Evolutionary conservation across 2,113 vertebrate species (phyloP).

Genomic region (Elanoides forficatus): DNA sequence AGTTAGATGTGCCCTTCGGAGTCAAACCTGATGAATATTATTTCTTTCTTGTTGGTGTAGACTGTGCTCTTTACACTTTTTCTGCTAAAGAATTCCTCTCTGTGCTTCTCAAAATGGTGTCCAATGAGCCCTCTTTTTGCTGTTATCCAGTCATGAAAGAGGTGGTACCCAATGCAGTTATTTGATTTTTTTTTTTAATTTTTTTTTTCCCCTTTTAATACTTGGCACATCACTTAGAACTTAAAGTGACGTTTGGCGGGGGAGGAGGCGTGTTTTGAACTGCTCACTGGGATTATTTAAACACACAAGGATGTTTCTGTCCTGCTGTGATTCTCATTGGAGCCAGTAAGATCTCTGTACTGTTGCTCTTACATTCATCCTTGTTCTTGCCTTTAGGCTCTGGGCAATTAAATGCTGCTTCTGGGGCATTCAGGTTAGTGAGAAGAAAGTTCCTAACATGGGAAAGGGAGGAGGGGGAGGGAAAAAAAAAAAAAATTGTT

Average conservation of each 20-base stretch:
- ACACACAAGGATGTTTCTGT: accelerated
- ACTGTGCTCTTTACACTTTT: background rate
- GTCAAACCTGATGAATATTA: background rate
- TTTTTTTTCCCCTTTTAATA: background rate
- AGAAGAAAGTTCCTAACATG: background rate
- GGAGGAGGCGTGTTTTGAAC: background rate
- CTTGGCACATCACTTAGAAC: background rate
- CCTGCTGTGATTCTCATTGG: background rate
- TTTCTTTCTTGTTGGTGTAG: background rate
- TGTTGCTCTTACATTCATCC: background rate
- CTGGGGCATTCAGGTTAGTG: background rate
- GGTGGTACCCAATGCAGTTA: background rate
- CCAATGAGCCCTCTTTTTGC: background rate
- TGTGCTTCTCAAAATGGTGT: background rate
- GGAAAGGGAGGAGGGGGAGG: accelerated
- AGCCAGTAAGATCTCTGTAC: background rate
- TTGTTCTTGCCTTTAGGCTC: background rate
- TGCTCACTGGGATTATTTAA: background rate
- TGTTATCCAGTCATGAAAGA: background rate
- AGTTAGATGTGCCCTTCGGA: background rate
- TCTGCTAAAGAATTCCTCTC: background rate
- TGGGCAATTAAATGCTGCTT: background rate
- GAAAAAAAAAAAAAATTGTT: background rate
- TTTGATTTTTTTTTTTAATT: background rate
- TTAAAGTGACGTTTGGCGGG: background rate